Conservation (phyloP, 2,113 vertebrate genomes). For the Raja brachyura region DNA sequence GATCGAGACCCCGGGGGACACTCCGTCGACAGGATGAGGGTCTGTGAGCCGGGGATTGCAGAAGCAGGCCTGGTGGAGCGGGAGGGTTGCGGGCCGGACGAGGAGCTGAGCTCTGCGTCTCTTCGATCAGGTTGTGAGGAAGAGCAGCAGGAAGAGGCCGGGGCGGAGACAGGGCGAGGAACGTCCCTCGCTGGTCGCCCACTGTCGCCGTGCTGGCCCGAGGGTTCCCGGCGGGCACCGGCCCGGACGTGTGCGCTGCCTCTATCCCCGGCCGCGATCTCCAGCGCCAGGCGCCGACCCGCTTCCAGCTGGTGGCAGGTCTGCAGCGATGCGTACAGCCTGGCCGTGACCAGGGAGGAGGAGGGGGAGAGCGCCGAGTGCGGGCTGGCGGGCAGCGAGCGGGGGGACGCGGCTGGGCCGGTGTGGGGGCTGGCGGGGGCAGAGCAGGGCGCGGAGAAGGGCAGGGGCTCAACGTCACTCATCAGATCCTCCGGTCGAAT, state of each 20-base stretch:
- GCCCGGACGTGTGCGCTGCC: too few relatives aligned
- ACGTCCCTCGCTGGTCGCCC: background rate
- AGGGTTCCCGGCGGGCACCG: too few relatives aligned
- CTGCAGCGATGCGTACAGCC: constrained; percentile 60
- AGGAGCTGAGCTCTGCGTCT: background rate
- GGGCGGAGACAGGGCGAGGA: background rate
- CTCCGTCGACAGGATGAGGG: background rate
- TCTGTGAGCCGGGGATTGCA: too few relatives aligned
- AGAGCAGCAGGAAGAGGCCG: too few relatives aligned
- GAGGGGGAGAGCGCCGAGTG: background rate
- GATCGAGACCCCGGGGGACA: fast-evolving
- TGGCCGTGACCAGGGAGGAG: constrained; percentile 57
- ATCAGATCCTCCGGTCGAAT: constrained; percentile 51
- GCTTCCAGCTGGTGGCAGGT: constrained; percentile 33
- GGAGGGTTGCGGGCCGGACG: background rate
- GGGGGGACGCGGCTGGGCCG: too few relatives aligned
- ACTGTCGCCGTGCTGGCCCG: background rate
- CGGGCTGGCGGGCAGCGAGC: background rate
- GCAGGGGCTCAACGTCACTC: constrained; percentile 52
- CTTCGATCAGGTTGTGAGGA: too few relatives aligned
- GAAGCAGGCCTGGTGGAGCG: background rate
- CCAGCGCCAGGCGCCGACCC: background rate
- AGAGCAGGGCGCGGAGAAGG: constrained; percentile 37
- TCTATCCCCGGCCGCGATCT: background rate
- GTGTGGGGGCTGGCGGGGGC: constrained; percentile 37